Percentiles rank a stretch among this genome's conserved stretches.
phyloP scores from a whole-genome alignment of 2,797 vertebrate species.

The Alosa sapidissima region DNA sequence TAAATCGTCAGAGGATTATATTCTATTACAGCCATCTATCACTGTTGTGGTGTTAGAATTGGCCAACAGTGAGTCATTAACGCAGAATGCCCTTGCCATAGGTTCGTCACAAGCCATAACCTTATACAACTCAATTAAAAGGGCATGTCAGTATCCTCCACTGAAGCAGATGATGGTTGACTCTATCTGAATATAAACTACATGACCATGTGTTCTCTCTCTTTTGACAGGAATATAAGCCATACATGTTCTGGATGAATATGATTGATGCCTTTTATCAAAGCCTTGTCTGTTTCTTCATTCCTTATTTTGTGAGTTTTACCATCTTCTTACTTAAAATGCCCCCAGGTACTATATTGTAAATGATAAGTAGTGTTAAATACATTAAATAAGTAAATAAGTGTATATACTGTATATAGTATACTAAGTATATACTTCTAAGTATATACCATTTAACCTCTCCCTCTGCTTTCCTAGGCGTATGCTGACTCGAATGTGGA shows the following conservation, averaged over 20 bases:
- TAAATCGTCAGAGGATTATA: slow-evolving; percentile 4
- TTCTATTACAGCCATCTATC: slow-evolving; percentile 43
- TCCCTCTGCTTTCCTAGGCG: slow-evolving; percentile 72
- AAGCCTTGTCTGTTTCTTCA: slow-evolving; percentile 95
- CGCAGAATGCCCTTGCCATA: slow-evolving; percentile 22
- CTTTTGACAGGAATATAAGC: slow-evolving; percentile 87
- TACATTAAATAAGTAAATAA: too few relatives aligned
- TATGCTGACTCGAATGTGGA: slow-evolving; percentile 90
- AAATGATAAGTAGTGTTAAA: too few relatives aligned
- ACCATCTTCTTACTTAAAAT: background rate
- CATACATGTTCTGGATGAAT: slow-evolving; percentile 97
- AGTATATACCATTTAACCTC: background rate
- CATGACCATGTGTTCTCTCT: background rate
- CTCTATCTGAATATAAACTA: background rate
- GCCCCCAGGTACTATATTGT: too few relatives aligned
- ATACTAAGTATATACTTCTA: too few relatives aligned
- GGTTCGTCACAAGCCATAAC: slow-evolving; percentile 23
- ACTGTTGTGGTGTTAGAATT: slow-evolving; percentile 30
- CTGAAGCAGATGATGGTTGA: slow-evolving; percentile 1
- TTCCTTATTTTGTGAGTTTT: slow-evolving; percentile 94
- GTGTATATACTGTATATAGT: too few relatives aligned
- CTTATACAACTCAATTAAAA: slow-evolving; percentile 31
- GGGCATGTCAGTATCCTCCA: slow-evolving; percentile 9
- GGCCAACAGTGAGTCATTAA: slow-evolving; percentile 36
- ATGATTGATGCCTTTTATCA: slow-evolving; percentile 98